These are phyloP conservation scores for Polydesmus complanatus DNA, from an alignment of 2,888 invertebrate species.

Conservation along the genomic window DNA sequence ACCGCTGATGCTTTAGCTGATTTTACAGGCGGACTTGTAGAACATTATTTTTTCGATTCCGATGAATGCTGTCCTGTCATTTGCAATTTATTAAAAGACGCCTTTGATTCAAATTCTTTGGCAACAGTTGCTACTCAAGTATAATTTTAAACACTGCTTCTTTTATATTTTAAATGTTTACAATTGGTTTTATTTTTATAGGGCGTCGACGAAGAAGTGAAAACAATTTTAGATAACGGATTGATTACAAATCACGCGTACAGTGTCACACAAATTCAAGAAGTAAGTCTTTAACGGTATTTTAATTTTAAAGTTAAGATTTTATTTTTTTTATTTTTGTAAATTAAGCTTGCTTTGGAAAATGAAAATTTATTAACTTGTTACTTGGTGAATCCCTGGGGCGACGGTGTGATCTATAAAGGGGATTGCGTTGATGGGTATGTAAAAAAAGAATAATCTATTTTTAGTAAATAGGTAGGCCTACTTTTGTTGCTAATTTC, in stretches of 20 bases:
- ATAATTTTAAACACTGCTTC: not conserved
- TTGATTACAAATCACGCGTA: not conserved
- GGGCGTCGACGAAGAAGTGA: not conserved
- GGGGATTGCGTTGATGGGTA: not conserved
- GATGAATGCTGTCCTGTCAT: not conserved
- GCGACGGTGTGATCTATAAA: not conserved
- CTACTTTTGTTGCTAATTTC: too few relatives aligned
- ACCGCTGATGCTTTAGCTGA: constrained; percentile 46
- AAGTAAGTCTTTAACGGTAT: not conserved
- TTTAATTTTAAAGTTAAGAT: not conserved
- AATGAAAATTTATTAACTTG: not conserved
- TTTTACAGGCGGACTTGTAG: constrained; percentile 47
- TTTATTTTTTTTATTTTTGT: not conserved
- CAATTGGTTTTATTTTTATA: not conserved
- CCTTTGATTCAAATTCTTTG: not conserved
- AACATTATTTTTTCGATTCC: constrained; percentile 23
- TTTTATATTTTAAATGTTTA: too few relatives aligned
- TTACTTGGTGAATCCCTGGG: not conserved
- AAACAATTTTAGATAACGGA: not conserved
- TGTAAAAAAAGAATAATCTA: not conserved
- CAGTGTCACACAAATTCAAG: not conserved
- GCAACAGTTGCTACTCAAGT: not conserved
- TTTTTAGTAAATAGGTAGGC: too few relatives aligned
- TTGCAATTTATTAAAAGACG: not conserved
- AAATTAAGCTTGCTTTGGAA: not conserved